Conservation (phyloP, 2,888 invertebrate genomes). For the Ferrisia virgata region DNA sequence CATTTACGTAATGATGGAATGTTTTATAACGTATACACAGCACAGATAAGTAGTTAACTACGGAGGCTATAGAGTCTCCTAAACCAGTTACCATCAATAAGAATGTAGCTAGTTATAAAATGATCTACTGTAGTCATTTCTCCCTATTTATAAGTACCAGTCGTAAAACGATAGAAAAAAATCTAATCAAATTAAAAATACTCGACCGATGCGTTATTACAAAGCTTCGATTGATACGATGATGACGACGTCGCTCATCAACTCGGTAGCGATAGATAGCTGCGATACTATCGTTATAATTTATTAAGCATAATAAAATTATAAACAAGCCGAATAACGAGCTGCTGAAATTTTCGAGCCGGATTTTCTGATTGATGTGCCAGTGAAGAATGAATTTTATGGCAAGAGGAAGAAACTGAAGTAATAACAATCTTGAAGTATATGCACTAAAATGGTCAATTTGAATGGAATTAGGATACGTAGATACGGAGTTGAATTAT, state of each 20-base stretch:
- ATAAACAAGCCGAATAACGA: no score
- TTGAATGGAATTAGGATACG: no score
- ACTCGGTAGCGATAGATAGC: neutral
- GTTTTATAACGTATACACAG: no score
- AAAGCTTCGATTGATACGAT: neutral
- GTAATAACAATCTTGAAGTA: no score
- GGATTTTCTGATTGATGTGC: no score
- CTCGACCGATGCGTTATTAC: neutral
- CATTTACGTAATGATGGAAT: constrained; percentile 19
- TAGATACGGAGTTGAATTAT: no score
- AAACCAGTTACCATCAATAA: constrained; percentile 7
- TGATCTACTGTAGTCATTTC: constrained; percentile 21
- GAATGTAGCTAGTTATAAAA: constrained; percentile 21
- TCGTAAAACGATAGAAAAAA: neutral
- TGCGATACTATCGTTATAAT: neutral
- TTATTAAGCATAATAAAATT: neutral
- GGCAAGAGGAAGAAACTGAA: no score
- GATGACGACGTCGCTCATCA: neutral
- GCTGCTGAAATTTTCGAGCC: no score
- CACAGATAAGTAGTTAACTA: no score
- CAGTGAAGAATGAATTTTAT: no score
- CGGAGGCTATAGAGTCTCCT: neutral
- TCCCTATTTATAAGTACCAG: neutral
- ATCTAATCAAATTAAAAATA: constrained; percentile 24
- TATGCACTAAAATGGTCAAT: no score